Percentiles rank a stretch among this genome's conserved stretches.
Evolutionary conservation across 2,888 invertebrate species (phyloP).

Genomic region (Miltochrista miniata): DNA sequence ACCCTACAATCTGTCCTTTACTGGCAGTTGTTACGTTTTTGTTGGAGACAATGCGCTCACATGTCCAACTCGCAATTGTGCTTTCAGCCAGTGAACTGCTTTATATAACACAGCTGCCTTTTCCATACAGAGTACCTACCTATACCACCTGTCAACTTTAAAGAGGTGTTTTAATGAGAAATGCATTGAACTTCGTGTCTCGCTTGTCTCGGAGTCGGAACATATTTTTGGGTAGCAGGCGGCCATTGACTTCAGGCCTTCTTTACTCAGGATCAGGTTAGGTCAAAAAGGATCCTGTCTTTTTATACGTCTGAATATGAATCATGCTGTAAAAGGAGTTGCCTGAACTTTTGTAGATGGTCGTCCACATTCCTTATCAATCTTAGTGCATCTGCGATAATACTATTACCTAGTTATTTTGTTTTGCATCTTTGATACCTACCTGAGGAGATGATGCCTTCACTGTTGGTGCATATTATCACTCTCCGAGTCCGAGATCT

Average conservation of each 20-base stretch:
- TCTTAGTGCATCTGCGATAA: too few relatives aligned
- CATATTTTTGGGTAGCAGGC: slow-evolving; percentile 39
- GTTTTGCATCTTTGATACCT: too few relatives aligned
- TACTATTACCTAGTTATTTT: too few relatives aligned
- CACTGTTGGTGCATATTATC: too few relatives aligned
- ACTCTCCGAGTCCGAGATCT: too few relatives aligned
- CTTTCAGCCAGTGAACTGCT: slow-evolving; percentile 20
- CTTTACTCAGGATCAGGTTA: too few relatives aligned
- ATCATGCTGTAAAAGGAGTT: too few relatives aligned
- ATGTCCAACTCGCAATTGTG: slow-evolving; percentile 35
- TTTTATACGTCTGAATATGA: too few relatives aligned
- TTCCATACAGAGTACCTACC: slow-evolving; percentile 24
- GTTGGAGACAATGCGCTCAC: slow-evolving; percentile 35
- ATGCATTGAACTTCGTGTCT: slow-evolving; percentile 10
- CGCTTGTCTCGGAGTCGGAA: neutral
- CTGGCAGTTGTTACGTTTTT: slow-evolving; percentile 42
- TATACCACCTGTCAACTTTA: slow-evolving; percentile 22
- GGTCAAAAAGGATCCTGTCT: too few relatives aligned
- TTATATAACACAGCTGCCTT: slow-evolving; percentile 23
- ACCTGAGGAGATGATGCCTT: too few relatives aligned
- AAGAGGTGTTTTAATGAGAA: slow-evolving; percentile 9
- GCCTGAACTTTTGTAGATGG: too few relatives aligned
- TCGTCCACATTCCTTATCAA: too few relatives aligned
- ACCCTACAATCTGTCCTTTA: slow-evolving; percentile 28
- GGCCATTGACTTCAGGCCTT: neutral